phyloP scores from a whole-genome alignment of 1,140 invertebrate genomes.

The Drosophila dunni region DNA sequence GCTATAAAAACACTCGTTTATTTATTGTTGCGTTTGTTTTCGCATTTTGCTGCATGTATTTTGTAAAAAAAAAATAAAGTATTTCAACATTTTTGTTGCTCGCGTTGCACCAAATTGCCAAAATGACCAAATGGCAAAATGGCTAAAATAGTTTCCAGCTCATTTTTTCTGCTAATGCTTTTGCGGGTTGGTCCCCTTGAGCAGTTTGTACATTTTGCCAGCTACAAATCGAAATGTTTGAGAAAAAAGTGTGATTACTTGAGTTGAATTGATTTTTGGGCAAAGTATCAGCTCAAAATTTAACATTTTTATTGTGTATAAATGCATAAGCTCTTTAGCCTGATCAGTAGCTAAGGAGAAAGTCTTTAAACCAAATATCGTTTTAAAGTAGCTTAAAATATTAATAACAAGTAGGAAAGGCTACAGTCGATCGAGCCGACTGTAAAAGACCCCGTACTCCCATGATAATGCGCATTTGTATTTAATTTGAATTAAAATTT shows the following conservation, averaged over 20 bases:
- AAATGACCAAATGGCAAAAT: slow-evolving; percentile 46
- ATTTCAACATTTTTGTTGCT: slow-evolving; percentile 77
- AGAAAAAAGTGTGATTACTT: slow-evolving; percentile 9
- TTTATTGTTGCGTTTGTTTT: slow-evolving; percentile 70
- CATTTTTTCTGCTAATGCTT: slow-evolving; percentile 51
- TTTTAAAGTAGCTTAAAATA: no score
- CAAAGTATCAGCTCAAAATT: slow-evolving; percentile 4
- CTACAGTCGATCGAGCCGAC: no score
- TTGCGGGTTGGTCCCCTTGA: slow-evolving; percentile 51
- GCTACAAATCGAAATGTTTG: slow-evolving; percentile 18
- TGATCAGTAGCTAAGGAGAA: no score
- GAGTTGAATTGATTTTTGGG: background rate
- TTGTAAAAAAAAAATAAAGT: slow-evolving; percentile 52
- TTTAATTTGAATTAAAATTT: no score
- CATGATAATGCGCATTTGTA: no score
- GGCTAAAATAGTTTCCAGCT: slow-evolving; percentile 57
- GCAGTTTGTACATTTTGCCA: slow-evolving; percentile 9
- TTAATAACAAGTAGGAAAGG: no score
- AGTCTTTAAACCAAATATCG: background rate
- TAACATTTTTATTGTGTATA: slow-evolving; percentile 11
- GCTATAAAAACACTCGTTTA: slow-evolving; percentile 79
- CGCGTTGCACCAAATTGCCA: slow-evolving; percentile 74
- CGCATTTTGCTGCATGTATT: slow-evolving; percentile 50
- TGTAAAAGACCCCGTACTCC: no score
- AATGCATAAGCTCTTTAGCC: background rate